Base-by-base conservation (phyloP, 2,888 invertebrate genomes). In the Scrobipalpa atriplicella region DNA sequence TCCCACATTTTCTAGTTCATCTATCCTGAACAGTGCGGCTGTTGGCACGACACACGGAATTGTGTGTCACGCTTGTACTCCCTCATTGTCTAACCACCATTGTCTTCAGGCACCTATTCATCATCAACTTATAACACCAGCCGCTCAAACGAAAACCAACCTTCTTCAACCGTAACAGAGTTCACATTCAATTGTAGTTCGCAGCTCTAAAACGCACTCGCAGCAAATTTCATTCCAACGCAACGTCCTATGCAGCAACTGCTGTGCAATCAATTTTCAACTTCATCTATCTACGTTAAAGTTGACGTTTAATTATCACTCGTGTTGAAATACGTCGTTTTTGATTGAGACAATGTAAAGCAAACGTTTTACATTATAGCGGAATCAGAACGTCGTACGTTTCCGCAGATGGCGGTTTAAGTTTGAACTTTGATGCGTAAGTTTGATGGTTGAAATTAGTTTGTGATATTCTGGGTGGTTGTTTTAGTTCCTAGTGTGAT, bases 141-240 rank as follows among this genome's bases (percentile, higher is more conserved):
- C 66, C 69, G 73, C 69, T 75, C 54, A 78, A 71, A 73, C 73
- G 71, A 77, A 75, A 75, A 75, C 72, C 70, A 74, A 73, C 71
- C 70, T 41, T 71, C 68, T 21, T 41, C 0, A 8, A 8, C 39
- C 58, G 6, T 0, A 0, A 0, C 62, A 76, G 65, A 69, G 71
- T 72, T 56, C 21, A 72, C 67, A 68, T 71, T 73, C 18, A 39
- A 36, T 38, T 67, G 60, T 43, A 8, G 0, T 3, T 11, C 66
- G 68, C 72, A 69, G 75, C 80, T 74, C 81, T 85, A 81, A 82
- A 83, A 81, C 73, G 79, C 84, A 84, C 82, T 74, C 75, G 73
- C 72, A 74, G 72, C 74, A 70, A 71, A 75, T 78, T 72, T 73
- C 71, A 75, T 68, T 80, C 76, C 75, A 70, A 72, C 73, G 70